Evolutionary conservation across 2,113 vertebrate genomes (phyloP).

Genomic region (Crocuta crocuta): DNA sequence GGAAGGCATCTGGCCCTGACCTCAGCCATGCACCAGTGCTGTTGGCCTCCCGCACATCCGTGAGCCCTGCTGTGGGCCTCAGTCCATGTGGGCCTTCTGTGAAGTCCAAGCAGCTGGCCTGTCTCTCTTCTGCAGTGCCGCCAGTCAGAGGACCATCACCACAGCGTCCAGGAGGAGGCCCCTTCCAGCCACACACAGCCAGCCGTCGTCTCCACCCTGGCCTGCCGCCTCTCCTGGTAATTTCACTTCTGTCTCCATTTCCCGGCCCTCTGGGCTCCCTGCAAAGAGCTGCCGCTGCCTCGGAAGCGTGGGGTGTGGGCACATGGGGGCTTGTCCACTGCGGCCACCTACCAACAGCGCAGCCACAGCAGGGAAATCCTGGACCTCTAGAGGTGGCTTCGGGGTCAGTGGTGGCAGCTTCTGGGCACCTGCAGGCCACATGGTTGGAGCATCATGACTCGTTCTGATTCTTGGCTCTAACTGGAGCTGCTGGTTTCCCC

Average conservation of each 20-base stretch:
- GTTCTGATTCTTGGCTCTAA: background rate
- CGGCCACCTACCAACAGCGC: background rate
- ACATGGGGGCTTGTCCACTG: fast-evolving
- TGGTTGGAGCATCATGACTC: fast-evolving
- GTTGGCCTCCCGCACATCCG: too few relatives aligned
- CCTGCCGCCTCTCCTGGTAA: constrained; percentile 75
- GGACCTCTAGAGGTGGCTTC: background rate
- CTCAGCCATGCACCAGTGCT: fast-evolving
- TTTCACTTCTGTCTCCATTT: background rate
- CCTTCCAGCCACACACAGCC: background rate
- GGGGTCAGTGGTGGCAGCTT: fast-evolving
- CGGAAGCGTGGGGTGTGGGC: fast-evolving
- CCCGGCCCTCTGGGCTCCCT: background rate
- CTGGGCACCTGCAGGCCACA: fast-evolving
- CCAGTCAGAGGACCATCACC: background rate
- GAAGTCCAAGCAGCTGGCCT: background rate
- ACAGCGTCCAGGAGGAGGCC: fast-evolving
- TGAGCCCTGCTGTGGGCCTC: background rate
- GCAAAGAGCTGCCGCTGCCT: background rate
- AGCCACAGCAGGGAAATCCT: too few relatives aligned
- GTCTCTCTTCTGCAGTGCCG: constrained; percentile 24
- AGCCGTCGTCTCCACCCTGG: background rate
- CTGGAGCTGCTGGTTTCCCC: background rate
- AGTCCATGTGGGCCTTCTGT: fast-evolving
- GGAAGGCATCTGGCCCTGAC: background rate